Percentiles rank a stretch among this genome's conserved stretches.
Conservation (phyloP, 2,113 vertebrate genomes). For the Uria lomvia region DNA sequence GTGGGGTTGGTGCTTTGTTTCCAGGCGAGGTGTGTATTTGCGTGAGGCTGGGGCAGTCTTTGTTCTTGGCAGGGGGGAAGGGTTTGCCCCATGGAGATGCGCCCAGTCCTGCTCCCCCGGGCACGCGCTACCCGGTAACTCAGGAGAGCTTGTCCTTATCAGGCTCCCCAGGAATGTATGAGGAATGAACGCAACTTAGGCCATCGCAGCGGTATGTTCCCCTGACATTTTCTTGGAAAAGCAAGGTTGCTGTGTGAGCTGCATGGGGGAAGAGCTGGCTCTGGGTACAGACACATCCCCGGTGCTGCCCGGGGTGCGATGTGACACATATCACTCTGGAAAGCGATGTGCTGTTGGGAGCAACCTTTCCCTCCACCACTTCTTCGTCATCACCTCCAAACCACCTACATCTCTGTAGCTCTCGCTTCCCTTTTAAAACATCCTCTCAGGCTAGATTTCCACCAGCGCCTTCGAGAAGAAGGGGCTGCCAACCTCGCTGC, state of each 20-base stretch:
- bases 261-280: conserved; percentile 33
- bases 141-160: neutral
- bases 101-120: neutral
- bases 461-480: neutral
- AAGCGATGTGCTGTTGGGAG: neutral
- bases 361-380: neutral
- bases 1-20: neutral
- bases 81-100: neutral
- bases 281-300: neutral
- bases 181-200: neutral
- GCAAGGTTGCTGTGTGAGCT: neutral
- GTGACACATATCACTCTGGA: neutral
- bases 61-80: neutral
- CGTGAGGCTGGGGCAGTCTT: neutral
- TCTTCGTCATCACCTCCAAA: neutral
- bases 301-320: neutral
- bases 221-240: conserved; percentile 42
- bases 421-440: neutral
- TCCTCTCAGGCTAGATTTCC: neutral
- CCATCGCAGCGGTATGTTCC: neutral
- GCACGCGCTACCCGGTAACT: neutral
- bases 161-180: neutral
- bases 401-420: neutral
- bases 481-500: neutral
- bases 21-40: accelerated